Evolutionary conservation across 2,113 vertebrate genomes (phyloP).

Genomic region (Phrynosoma platyrhinos): DNA sequence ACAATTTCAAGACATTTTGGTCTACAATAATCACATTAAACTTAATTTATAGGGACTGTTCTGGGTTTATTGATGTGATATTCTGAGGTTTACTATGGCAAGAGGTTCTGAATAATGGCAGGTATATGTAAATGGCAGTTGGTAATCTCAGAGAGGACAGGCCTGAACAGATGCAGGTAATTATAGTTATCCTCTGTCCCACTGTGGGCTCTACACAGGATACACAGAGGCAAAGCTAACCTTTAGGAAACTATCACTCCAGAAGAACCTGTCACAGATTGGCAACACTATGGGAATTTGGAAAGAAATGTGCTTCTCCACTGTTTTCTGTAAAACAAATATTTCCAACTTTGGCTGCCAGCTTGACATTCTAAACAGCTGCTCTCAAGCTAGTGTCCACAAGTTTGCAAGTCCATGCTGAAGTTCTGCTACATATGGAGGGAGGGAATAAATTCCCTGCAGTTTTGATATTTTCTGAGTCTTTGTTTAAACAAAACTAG

Average conservation of each 20-base stretch:
- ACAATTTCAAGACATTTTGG: background rate
- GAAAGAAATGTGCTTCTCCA: background rate
- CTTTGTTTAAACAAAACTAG: background rate
- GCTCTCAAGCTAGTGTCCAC: background rate
- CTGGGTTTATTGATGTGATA: background rate
- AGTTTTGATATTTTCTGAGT: background rate
- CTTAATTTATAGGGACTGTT: background rate
- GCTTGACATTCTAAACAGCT: background rate
- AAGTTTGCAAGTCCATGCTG: background rate
- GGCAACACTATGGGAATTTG: background rate
- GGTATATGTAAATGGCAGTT: accelerated
- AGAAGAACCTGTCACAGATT: background rate
- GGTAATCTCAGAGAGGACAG: slow-evolving; percentile 43
- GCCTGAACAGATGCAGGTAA: slow-evolving; percentile 28
- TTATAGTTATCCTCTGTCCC: background rate
- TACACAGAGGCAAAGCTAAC: slow-evolving; percentile 19
- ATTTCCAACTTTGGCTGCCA: background rate
- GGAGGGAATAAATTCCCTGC: background rate
- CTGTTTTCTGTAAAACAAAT: background rate
- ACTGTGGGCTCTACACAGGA: background rate
- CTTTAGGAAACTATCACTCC: slow-evolving; percentile 7
- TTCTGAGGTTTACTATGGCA: slow-evolving; percentile 33
- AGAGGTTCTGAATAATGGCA: slow-evolving; percentile 43
- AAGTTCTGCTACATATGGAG: background rate
- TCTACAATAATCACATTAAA: background rate